Conservation (phyloP, 2,888 invertebrate genomes). For the Drosophila robusta region DNA sequence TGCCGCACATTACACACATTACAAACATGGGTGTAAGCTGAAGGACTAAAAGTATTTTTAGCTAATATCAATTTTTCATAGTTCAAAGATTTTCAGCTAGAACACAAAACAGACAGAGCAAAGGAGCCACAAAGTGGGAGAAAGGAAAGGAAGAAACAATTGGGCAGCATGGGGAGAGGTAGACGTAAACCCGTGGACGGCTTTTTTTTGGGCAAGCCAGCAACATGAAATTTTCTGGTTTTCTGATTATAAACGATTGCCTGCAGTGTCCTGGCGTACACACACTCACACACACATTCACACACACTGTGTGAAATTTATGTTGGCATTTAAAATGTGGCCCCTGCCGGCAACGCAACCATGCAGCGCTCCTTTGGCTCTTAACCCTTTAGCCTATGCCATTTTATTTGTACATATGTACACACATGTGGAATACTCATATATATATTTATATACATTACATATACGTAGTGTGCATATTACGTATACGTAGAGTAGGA, state of each 20-base stretch:
- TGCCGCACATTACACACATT: slow-evolving; percentile 25
- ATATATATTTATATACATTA: slow-evolving; percentile 8
- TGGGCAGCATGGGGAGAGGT: slow-evolving; percentile 5
- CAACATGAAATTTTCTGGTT: slow-evolving; percentile 74
- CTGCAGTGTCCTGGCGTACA: slow-evolving; percentile 58
- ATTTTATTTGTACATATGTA: slow-evolving; percentile 48
- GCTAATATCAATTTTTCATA: slow-evolving; percentile 82
- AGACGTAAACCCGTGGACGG: slow-evolving; percentile 43
- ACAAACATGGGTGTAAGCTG: slow-evolving; percentile 36
- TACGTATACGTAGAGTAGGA: slow-evolving; percentile 43
- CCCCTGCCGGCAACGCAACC: slow-evolving; percentile 45
- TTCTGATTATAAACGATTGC: slow-evolving; percentile 80
- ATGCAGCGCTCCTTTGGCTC: slow-evolving; percentile 29
- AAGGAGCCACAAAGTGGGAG: background rate
- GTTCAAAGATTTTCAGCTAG: slow-evolving; percentile 78
- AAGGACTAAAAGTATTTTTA: slow-evolving; percentile 78
- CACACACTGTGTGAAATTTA: slow-evolving; percentile 49
- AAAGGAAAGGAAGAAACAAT: background rate
- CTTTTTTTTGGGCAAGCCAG: slow-evolving; percentile 53
- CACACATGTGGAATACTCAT: background rate
- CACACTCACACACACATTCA: slow-evolving; percentile 10
- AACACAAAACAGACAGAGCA: slow-evolving; percentile 36
- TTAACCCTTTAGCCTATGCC: slow-evolving; percentile 45
- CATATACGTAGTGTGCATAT: slow-evolving; percentile 18
- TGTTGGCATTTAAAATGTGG: slow-evolving; percentile 70